Percentiles rank a stretch among this genome's conserved stretches.
phyloP scores from a whole-genome alignment of 35 echinoderm and acorn worm species.

The Anneissia japonica region DNA sequence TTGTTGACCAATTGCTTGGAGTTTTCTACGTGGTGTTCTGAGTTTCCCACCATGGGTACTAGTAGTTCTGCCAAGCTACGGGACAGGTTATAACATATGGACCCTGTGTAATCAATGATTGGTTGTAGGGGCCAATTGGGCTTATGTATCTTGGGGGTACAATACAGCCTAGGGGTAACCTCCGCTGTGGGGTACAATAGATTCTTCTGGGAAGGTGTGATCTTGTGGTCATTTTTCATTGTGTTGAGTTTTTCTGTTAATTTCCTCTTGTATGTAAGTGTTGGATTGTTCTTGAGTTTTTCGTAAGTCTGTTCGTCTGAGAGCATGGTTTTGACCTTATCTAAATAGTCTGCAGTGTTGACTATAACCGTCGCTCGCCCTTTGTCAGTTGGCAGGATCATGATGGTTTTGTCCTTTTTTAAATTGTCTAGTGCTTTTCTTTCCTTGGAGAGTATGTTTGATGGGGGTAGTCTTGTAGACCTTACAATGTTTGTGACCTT shows the following conservation, averaged over 20 bases:
- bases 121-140: too few species aligned
- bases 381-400: not conserved
- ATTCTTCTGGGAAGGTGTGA: too few species aligned
- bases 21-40: slow-evolving; percentile 21
- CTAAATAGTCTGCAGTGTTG: not conserved
- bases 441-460: not conserved
- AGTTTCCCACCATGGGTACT: slow-evolving; percentile 21
- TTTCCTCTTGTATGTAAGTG: too few species aligned
- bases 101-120: slow-evolving; percentile 37
- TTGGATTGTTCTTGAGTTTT: not conserved
- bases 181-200: too few species aligned
- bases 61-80: slow-evolving; percentile 14
- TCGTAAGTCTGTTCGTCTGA: not conserved
- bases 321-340: not conserved
- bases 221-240: not conserved
- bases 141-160: slow-evolving; percentile 33
- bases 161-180: slow-evolving; percentile 17
- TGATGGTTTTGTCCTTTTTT: not conserved
- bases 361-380: not conserved
- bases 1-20: slow-evolving; percentile 31
- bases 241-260: too few species aligned
- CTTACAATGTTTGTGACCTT: not conserved
- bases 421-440: not conserved
- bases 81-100: slow-evolving; percentile 17
- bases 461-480: not conserved